These are phyloP conservation scores for Clostera curtula DNA, from an alignment of 2,888 invertebrate species.

Conservation along the genomic window DNA sequence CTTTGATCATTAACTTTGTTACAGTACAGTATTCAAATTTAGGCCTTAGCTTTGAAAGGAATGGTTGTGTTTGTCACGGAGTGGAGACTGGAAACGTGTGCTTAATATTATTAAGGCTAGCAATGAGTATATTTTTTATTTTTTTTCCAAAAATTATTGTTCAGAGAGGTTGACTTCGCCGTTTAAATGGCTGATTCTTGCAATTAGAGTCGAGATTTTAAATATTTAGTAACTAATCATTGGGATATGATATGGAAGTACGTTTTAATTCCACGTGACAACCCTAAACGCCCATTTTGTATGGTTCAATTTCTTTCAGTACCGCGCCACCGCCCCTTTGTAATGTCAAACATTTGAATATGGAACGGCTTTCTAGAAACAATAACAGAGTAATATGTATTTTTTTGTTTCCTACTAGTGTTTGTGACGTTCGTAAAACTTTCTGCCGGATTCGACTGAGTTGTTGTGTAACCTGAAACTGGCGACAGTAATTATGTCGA, in stretches of 20 bases:
- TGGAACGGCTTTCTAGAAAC: conserved; percentile 49
- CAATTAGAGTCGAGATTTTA: too few relatives aligned
- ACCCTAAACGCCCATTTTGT: conserved; percentile 19
- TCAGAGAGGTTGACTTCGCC: too few relatives aligned
- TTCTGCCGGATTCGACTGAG: conserved; percentile 39
- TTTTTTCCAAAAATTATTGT: too few relatives aligned
- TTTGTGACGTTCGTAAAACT: conserved; percentile 29
- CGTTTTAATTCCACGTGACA: too few relatives aligned
- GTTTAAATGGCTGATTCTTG: too few relatives aligned
- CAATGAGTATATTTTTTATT: too few relatives aligned
- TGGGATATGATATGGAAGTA: too few relatives aligned
- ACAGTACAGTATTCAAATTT: conserved; percentile 10
- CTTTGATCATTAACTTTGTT: conserved; percentile 19
- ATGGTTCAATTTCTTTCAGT: conserved; percentile 49
- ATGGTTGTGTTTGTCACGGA: conserved; percentile 27
- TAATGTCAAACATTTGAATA: conserved; percentile 33
- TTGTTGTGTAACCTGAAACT: conserved; percentile 29
- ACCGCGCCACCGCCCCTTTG: conserved; percentile 27
- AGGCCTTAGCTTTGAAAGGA: conserved; percentile 17
- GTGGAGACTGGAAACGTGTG: too few relatives aligned
- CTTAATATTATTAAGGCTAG: too few relatives aligned
- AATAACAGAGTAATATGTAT: conserved; percentile 26
- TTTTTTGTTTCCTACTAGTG: conserved; percentile 30
- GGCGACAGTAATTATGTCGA: conserved; percentile 28
- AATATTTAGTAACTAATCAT: too few relatives aligned